These are phyloP conservation scores for Larimichthys crocea DNA, from an alignment of 2,113 vertebrate genomes.

Conservation along the genomic window DNA sequence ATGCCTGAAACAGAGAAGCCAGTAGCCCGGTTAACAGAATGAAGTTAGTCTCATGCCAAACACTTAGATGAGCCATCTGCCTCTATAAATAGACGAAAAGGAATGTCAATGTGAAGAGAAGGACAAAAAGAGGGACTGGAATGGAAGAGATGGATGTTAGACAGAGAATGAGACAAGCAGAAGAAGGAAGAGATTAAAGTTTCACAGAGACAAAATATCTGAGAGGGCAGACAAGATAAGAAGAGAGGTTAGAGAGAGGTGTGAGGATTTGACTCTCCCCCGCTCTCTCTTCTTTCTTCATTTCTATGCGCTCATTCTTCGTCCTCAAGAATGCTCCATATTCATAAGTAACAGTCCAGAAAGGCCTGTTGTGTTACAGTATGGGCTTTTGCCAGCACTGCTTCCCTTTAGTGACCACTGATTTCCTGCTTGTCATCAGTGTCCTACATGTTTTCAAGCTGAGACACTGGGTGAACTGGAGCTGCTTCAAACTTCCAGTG, in stretches of 20 bases:
- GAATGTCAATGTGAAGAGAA: conserved; percentile 46
- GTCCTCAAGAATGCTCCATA: not conserved
- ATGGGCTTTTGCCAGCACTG: not conserved
- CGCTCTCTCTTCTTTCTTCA: not conserved
- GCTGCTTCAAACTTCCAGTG: not conserved
- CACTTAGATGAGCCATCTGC: conserved; percentile 42
- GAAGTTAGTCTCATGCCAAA: conserved; percentile 23
- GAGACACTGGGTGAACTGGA: conserved; percentile 4
- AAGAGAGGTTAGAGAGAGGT: not conserved
- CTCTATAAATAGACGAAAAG: conserved; percentile 53
- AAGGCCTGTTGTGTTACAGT: not conserved
- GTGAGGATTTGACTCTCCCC: not conserved
- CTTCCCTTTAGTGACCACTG: not conserved
- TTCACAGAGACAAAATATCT: not conserved
- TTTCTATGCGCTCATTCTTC: not conserved
- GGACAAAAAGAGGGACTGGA: conserved; percentile 18
- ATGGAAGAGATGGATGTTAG: not conserved
- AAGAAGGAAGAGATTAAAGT: not conserved
- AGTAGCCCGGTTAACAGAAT: conserved; percentile 16
- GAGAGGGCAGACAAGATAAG: not conserved
- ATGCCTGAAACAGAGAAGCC: not conserved
- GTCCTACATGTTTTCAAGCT: not conserved
- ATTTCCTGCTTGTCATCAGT: not conserved
- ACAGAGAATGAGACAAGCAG: not conserved
- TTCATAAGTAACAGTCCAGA: conserved; percentile 8